Evolutionary conservation across 2,113 vertebrate genomes (phyloP), one percentile per base, ranked within the genome.

Genomic region (Peromyscus polionotus): DNA sequence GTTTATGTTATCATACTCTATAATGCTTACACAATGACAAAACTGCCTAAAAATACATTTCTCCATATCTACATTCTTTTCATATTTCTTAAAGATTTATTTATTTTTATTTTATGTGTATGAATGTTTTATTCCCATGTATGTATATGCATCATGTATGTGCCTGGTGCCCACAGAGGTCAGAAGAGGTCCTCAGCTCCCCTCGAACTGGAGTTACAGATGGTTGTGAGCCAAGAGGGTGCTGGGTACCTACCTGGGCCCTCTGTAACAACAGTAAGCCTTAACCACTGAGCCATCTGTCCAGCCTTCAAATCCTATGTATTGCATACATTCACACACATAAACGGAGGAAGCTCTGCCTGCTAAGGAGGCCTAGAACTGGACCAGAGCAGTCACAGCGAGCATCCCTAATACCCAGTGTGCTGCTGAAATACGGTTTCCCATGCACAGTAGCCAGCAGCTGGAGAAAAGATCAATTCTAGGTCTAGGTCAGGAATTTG

Each of bases 311-410:
- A 45, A 77, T 77, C 42, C 42, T 48, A 45, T 28, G 42, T 48
- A 45, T 16, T 48, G 24, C 70, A 94, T 3, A 67, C 2, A 76
- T 17, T 79, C 7, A 67, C 14, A 95, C 17, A 93, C 17, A 70
- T 22, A 57, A 91, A 28, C 8, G 8, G 39, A 57, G 26, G 59
- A 14, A 68, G 45, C 1, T 73, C 3, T 73, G 22, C 45, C 36
- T 72, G 72, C 83, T 93, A 48, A 79, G 88, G 33, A 91, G 28
- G 88, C 80, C 72, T 88, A 94, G 84, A 73, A 88, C 14, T 67
- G 65, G 16, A 88, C 20, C 26, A 83, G 51, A 91, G 22, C 14
- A 97, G 63, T 7, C 84, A 7, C 77, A 95, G 57, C 77, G 54
- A 79, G 14, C 7, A 95, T 65, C 77, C 45, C 45, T 24, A 94